phyloP scores from a whole-genome alignment of 53 echinoderm and acorn worm genomes.

The Astropecten irregularis region DNA sequence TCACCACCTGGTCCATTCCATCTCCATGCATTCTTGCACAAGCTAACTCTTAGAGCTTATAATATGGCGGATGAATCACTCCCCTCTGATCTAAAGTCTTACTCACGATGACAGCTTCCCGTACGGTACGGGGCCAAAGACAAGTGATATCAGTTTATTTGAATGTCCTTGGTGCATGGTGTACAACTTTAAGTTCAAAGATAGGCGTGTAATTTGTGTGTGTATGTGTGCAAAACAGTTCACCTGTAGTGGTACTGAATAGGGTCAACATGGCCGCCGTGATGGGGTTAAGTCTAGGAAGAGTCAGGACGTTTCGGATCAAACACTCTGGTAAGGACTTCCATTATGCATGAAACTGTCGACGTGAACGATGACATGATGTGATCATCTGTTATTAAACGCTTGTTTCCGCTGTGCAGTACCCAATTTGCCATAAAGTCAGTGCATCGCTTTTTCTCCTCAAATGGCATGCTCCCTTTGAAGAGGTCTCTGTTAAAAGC shows the following conservation, averaged over 20 bases:
- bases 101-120: conserved; percentile 20
- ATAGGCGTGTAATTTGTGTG: not conserved
- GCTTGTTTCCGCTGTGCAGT: no score
- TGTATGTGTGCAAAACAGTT: not conserved
- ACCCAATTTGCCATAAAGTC: not conserved
- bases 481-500: no score
- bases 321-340: conserved; percentile 32
- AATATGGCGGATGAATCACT: not conserved
- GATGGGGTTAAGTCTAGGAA: conserved; percentile 34
- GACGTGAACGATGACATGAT: no score
- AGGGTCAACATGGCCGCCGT: not conserved
- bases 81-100: not conserved
- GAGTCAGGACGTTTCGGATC: conserved; percentile 43
- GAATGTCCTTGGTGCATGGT: no score
- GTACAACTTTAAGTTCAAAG: no score
- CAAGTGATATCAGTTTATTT: no score
- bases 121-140: no score
- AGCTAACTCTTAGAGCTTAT: not conserved
- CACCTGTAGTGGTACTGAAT: not conserved
- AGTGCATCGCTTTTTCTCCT: not conserved
- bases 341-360: no score
- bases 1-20: not conserved
- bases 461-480: not conserved
- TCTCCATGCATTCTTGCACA: not conserved
- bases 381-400: no score